Evolutionary conservation across 1,140 invertebrate genomes (phyloP), one percentile per base, ranked within the genome.

Genomic region (Pseudomyrmex concolor): DNA sequence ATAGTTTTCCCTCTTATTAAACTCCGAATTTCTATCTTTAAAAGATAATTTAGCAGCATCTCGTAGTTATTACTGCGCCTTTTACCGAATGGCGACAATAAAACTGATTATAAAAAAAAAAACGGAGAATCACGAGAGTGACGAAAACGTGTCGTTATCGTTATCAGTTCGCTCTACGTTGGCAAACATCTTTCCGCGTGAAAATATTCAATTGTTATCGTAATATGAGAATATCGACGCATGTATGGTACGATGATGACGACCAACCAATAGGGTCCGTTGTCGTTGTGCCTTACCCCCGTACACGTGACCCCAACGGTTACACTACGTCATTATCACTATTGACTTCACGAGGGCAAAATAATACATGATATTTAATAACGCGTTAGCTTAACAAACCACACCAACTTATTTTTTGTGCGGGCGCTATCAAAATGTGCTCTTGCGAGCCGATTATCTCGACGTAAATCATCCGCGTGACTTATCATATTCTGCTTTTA

Each of bases 221-320:
- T 63, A 22, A 25, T 43, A n/a, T 45, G 50, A 66, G 84, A 74
- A 86, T 86, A 86, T 82, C 67, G 80, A 73, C 10, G 57, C 67
- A 43, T 17, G 74, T 60, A 60, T 91, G 89, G 90, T 89, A 55
- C 89, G 89, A 91, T 87, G 59, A 2, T 0, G 7, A 2, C 2
- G 17, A 9, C 48, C 48, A 62, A 77, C 90, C 87, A 91, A 91
- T 91, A 22, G 48, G 8, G 43, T 25, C 4, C 5, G 54, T 54
- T 55, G 63, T 68, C 68, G 57, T 48, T n/a, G 25, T 86, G 90
- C 90, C 87, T 90, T 91, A 91, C 90, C 90, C 90, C 89, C 81
- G 72, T 86, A 76, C 88, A 87, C 84, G 89, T 91, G 90, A 91
- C 83, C 85, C 62, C 64, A 45, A 17, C 51, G 19, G 10, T 25